These are phyloP conservation scores for Caenorhabditis japonica DNA, from an alignment of 2,888 invertebrate species.

Conservation along the genomic window DNA sequence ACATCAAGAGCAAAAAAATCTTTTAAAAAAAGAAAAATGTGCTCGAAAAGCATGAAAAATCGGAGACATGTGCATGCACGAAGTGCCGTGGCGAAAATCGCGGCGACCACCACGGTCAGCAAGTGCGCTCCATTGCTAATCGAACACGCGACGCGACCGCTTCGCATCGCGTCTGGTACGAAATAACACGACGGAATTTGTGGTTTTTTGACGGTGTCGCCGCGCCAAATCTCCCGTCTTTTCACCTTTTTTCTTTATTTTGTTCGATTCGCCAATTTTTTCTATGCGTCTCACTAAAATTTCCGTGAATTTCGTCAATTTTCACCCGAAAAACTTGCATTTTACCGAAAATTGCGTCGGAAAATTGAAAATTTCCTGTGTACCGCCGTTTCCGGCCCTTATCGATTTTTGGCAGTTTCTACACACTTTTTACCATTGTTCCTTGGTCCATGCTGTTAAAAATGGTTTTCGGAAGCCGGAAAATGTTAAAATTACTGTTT, in stretches of 20 bases:
- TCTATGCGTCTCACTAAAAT: conserved; percentile 9
- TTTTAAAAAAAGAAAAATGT: no score
- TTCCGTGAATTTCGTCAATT: conserved; percentile 8
- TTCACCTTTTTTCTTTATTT: conserved; percentile 19
- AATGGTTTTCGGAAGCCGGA: no score
- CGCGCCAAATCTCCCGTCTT: background rate
- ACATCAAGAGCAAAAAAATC: background rate
- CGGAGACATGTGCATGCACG: no score
- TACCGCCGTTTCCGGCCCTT: background rate
- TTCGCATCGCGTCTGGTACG: conserved; percentile 25
- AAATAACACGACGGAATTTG: conserved; percentile 33
- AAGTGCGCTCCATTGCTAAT: conserved; percentile 20
- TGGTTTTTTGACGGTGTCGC: conserved; percentile 14
- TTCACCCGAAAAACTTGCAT: conserved; percentile 4
- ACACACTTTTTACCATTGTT: conserved; percentile 3
- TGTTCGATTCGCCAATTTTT: conserved; percentile 28
- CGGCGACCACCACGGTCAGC: conserved; percentile 2
- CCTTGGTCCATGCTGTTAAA: no score
- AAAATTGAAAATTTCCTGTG: conserved; percentile 15
- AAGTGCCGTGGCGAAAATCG: conserved; percentile 10
- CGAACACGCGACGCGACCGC: conserved; percentile 47
- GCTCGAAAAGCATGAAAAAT: conserved; percentile 1
- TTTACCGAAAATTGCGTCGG: conserved; percentile 1
- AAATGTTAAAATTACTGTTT: no score
- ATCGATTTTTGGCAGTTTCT: conserved; percentile 1